Evolutionary conservation across 2,113 vertebrate genomes (phyloP), one percentile per base, ranked within the genome.

Genomic region (Pica pica): DNA sequence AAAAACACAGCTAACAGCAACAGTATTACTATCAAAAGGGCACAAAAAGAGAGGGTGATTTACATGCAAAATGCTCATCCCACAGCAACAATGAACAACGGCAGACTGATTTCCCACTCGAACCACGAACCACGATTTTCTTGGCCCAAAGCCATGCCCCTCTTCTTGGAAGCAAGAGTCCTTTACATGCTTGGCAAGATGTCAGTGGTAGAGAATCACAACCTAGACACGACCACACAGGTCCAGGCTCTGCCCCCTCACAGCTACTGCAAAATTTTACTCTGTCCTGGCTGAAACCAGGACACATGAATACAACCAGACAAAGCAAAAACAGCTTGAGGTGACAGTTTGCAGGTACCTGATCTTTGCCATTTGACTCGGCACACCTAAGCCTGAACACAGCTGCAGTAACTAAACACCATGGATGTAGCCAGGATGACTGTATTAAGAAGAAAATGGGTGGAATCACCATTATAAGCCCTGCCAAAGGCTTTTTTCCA

Each of bases 161-260:
- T 37, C 18, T 31, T 31, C 37, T 67, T 22, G 33, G 37, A 60
- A 52, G 27, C 22, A 37, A 18, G 33, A 52, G 52, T 31, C 44
- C 26, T 21, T 50, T 10, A 10, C 26, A 76, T 0, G 1, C 35
- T 11, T 27, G 31, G 26, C 4, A 24, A 37, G 37, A 37, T 22
- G 26, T 26, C 31, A 18, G 53, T 3, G 37, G 27, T 33, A 22
- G 12, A 33, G 17, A 18, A 68, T 37, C 33, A 44, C 37, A 68
- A 7, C 37, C 31, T 9, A 8, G 37, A 50, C 44, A 41, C 0
- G 0, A 26, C 7, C 44, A 52, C 46, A 8, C 31, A 27, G 18
- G 8, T 37, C 33, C 18, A 46, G 63, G 27, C 12, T 39, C 46
- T 3, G 3, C 6, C 5, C 46, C 12, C 22, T 23, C 63, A 52